A percentile compares a stretch with the other conserved stretches of the same genome.
Evolutionary conservation across 2,888 invertebrate species (phyloP).

Genomic region (Amiota minor): DNA sequence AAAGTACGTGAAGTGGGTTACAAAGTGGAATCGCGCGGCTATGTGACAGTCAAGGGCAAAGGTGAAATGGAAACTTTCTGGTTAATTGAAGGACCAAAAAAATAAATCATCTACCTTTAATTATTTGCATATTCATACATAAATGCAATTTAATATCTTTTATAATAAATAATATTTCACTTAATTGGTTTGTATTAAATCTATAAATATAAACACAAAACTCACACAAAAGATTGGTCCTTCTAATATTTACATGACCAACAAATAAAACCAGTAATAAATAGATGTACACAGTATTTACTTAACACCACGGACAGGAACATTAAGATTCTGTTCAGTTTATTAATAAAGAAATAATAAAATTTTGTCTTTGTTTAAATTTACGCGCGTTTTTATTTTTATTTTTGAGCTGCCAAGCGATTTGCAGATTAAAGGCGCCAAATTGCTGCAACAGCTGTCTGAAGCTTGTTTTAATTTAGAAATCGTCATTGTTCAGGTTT

Average conservation of each 20-base stretch:
- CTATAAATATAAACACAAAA: no score
- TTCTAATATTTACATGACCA: no score
- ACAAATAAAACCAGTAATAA: no score
- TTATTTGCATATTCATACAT: background rate
- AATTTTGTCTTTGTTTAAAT: background rate
- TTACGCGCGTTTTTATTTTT: background rate
- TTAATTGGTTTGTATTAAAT: no score
- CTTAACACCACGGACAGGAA: no score
- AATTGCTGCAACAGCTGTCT: background rate
- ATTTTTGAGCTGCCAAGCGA: background rate
- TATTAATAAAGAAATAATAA: background rate
- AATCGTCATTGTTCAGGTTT: background rate
- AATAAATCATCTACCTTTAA: slow-evolving; percentile 21
- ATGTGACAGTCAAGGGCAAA: slow-evolving; percentile 88
- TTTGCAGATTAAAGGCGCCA: background rate
- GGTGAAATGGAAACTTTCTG: slow-evolving; percentile 91
- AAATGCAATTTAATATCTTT: background rate
- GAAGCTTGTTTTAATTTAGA: slow-evolving; percentile 22
- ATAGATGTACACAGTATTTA: no score
- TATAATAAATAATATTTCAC: no score
- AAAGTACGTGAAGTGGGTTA: slow-evolving; percentile 81
- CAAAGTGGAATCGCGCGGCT: slow-evolving; percentile 81
- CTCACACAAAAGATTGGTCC: no score
- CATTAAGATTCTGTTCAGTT: no score
- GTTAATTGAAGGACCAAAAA: slow-evolving; percentile 78